A percentile compares a stretch with the other conserved stretches of the same genome.
phyloP scores from a whole-genome alignment of 2,888 invertebrate genomes.

The Aporophyla lueneburgensis region DNA sequence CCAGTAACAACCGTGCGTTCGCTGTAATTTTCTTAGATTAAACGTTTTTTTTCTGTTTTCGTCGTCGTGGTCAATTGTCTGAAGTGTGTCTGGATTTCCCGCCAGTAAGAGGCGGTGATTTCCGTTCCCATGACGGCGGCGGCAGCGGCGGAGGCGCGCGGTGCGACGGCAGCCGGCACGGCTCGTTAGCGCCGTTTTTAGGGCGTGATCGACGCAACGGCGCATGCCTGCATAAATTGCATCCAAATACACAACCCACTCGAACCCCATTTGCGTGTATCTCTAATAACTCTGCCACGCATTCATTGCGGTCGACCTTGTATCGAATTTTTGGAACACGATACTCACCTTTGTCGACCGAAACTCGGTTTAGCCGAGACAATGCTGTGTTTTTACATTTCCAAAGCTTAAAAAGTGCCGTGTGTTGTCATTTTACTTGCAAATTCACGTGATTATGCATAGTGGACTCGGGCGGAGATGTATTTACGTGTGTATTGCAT shows the following conservation, averaged over 20 bases:
- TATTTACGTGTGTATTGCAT: constrained; percentile 87
- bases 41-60: constrained; percentile 47
- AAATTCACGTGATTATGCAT: constrained; percentile 88
- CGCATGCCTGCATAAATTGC: constrained; percentile 89
- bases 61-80: constrained; percentile 71
- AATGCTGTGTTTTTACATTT: constrained; percentile 84
- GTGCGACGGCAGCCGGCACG: constrained; percentile 73
- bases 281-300: constrained; percentile 66
- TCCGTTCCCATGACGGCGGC: constrained; percentile 82
- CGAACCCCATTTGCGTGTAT: constrained; percentile 71
- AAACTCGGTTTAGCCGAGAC: constrained; percentile 75
- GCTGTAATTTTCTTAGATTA: constrained; percentile 44
- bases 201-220: constrained; percentile 88
- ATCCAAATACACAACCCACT: constrained; percentile 78
- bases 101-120: constrained; percentile 76
- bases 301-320: constrained; percentile 78
- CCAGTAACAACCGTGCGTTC: constrained; percentile 26
- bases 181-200: constrained; percentile 87
- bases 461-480: constrained; percentile 84
- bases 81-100: constrained; percentile 73
- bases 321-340: constrained; percentile 77
- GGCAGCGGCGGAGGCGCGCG: constrained; percentile 63
- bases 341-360: constrained; percentile 65
- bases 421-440: constrained; percentile 87
- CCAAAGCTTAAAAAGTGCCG: constrained; percentile 86